A percentile compares a stretch with the other conserved stretches of the same genome.
These are phyloP conservation scores for Cichladusa arquata DNA, from an alignment of 2,113 vertebrate species.

Conservation along the genomic window DNA sequence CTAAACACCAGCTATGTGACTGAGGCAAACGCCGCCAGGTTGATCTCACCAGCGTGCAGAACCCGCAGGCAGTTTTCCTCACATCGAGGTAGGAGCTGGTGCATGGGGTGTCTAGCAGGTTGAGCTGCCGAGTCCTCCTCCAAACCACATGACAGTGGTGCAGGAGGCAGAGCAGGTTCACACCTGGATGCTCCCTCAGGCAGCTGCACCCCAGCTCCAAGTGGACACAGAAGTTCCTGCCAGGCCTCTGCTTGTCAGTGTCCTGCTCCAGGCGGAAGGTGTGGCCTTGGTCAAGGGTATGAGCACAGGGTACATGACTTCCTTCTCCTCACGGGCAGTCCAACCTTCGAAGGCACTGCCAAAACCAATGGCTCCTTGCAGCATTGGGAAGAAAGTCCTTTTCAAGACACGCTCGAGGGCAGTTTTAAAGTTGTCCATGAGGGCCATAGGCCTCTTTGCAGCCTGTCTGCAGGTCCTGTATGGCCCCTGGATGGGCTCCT, in stretches of 20 bases:
- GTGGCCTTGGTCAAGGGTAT: neutral
- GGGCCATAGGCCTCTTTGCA: accelerated
- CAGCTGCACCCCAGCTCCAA: neutral
- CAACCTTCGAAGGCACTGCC: neutral
- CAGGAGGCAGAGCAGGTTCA: neutral
- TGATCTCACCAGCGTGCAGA: accelerated
- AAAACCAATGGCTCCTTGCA: neutral
- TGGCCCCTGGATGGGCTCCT: accelerated
- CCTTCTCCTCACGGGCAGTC: neutral
- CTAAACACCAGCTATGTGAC: accelerated
- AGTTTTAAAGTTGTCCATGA: neutral
- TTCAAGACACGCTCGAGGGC: accelerated
- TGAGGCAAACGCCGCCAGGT: accelerated
- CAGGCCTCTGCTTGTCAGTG: accelerated
- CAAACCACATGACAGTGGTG: neutral
- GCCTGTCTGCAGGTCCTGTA: too few relatives aligned
- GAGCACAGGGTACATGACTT: accelerated
- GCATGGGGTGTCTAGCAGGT: neutral
- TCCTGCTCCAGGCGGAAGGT: neutral
- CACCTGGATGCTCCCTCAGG: accelerated
- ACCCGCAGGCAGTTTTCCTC: neutral
- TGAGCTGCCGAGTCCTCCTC: accelerated
- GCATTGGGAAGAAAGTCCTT: neutral
- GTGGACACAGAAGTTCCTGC: accelerated
- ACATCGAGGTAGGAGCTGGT: neutral